Conservation (phyloP, 2,888 invertebrate genomes). For the Odontothrips loti region DNA sequence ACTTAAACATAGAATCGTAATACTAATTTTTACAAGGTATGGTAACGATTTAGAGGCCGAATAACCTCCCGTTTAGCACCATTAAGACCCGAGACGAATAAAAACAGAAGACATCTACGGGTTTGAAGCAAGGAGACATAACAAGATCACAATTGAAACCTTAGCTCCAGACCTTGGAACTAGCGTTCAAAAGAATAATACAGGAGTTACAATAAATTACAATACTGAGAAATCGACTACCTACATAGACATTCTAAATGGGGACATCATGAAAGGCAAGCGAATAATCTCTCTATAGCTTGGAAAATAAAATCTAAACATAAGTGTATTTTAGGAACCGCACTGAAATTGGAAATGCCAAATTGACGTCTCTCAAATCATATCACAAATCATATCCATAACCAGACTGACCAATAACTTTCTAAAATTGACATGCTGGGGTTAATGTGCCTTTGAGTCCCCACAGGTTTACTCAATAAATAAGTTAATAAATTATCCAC, state of each 20-base stretch:
- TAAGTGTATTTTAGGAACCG: not conserved
- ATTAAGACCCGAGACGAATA: not conserved
- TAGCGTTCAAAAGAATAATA: not conserved
- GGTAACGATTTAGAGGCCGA: not conserved
- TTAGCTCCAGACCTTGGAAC: not conserved
- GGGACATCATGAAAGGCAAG: not conserved
- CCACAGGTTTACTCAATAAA: not conserved
- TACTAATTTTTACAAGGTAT: not conserved
- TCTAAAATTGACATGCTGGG: no score
- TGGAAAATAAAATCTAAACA: not conserved
- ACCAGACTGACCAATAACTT: not conserved
- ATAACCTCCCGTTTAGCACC: not conserved
- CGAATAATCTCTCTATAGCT: not conserved
- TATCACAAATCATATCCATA: not conserved
- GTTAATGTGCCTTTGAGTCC: not conserved
- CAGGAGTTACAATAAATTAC: not conserved
- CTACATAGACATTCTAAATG: constrained; percentile 5
- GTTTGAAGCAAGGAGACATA: not conserved
- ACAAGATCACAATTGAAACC: not conserved
- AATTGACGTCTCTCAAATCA: not conserved
- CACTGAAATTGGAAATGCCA: no score
- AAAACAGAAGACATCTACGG: not conserved
- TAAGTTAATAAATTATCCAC: constrained; percentile 5
- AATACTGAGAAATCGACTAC: constrained; percentile 21
- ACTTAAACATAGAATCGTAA: not conserved